Base-by-base conservation (phyloP, 2,113 vertebrate genomes). In the Lepus europaeus region DNA sequence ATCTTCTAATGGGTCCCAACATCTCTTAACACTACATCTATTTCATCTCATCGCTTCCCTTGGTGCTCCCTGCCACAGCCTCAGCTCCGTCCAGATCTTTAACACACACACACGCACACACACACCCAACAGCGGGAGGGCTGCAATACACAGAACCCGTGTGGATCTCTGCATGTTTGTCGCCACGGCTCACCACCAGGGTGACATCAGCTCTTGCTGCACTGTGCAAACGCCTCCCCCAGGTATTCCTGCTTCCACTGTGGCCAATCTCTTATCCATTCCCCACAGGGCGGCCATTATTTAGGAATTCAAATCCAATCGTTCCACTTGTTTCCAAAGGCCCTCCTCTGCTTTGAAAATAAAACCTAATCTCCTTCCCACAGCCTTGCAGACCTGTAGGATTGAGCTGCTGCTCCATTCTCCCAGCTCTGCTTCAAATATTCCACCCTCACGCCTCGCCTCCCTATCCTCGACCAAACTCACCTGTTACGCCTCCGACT, bases 301-400 rank as follows among this genome's bases (percentile, higher is more conserved):
- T 89, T 84, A 94, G 93, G 73, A 82, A 95, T 85, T 93, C 85
- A 82, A 81, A 86, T 85, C n/a, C 88, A 90, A 23, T 90, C 27
- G 79, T 66, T 85, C 90, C 33, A 22, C 33, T 74, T 79, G 19
- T 61, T 64, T 96, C 78, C 84, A 59, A 85, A 91, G 56, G 19
- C 68, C 73, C 92, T 33, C 89, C 77, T 31, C 9, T 36, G 45
- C 89, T 90, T 49, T n/a, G 29, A 53, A 72, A 61, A 73, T 27
- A 53, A 90, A 78, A 89, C n/a, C 20, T 9, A 66, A 87, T 68
- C 80, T 93, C 70, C 85, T 91, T 56, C 66, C 72, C 49, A 9
- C 11, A 36, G 80, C 61, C 80, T 59, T 27, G 23, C 53, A 77
- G 53, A n/a, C 23, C 90, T 33, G 11, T 0, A 16, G 59, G 80